Conservation (phyloP, 1,140 invertebrate species). For the Lethrus apterus region DNA sequence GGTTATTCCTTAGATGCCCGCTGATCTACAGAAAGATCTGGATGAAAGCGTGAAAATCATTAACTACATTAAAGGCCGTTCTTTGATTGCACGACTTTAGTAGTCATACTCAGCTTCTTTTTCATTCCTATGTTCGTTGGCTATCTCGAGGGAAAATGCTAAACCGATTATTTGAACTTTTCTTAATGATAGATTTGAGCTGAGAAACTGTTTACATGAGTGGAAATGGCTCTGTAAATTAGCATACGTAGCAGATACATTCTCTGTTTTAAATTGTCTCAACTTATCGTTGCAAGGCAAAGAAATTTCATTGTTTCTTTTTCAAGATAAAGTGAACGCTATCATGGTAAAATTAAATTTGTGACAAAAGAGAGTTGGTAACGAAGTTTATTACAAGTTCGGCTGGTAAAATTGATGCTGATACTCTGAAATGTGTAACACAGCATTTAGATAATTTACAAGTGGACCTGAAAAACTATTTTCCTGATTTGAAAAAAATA, state of each 20-base stretch:
- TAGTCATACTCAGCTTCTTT: no score
- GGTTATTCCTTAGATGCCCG: no score
- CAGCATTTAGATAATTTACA: neutral
- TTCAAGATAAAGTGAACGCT: conserved; percentile 9
- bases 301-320: conserved; percentile 1
- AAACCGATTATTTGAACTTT: neutral
- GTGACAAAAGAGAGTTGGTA: neutral
- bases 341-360: no score
- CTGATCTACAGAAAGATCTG: conserved; percentile 23
- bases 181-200: conserved; percentile 1
- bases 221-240: conserved; percentile 3
- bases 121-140: no score
- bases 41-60: conserved; percentile 24
- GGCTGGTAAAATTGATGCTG: conserved; percentile 1
- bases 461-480: no score
- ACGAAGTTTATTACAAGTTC: no score
- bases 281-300: conserved; percentile 8
- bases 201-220: neutral
- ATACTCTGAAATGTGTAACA: neutral
- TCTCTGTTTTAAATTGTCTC: conserved; percentile 9
- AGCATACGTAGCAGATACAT: conserved; percentile 1
- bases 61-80: conserved; percentile 14
- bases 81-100: conserved; percentile 5
- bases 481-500: no score
- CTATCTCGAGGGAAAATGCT: no score